Evolutionary conservation across 2,888 invertebrate species (phyloP), one percentile per base, ranked within the genome.

Genomic region (Liopterus haemorrhoidalis): DNA sequence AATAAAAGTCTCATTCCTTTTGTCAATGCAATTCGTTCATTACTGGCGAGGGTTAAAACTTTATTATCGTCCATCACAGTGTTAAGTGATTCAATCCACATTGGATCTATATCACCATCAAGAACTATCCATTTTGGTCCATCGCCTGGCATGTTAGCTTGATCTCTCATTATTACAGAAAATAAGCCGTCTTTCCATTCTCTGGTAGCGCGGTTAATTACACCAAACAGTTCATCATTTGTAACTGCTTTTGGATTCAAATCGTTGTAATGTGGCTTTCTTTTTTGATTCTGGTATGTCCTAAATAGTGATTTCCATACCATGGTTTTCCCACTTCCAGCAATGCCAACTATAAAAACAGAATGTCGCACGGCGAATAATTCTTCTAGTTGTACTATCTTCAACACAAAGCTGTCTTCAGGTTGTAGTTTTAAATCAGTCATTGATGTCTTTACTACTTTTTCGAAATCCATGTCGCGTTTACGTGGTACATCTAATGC

Each of bases 61-160:
- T 95, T 95, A 66, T 95, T 95, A 63, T 95, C 95, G 65, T 95
- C 95, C 94, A 95, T 95, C 12, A 95, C 81, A 2, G 94, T 95
- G 63, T 95, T 95, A 19, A 95, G 74, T 21, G 92, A 93, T 69
- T 95, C 94, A 59, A 95, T 95, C 95, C 94, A 95, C 93, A 94
- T 94, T 1, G 94, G 94, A 72, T 95, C 94, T 56, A 95, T 94
- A 62, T 95, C 94, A 12, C 95, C 94, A 66, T 95, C 95, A 33
- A 93, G 74, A 5, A 95, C 86, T 57, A 95, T 91, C 95, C 95
- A 95, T 64, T 93, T 93, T 0, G 89, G 85, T 0, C 85, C 84
- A 57, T 85, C 84, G 0, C 88, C 88, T 0, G 79, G 71, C 75
- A 92, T 76, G 65, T 92, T 92, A 1, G 93, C 90, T 71, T 92